phyloP scores from a whole-genome alignment of 2,113 vertebrate species.

The Xiphorhynchus elegans region DNA sequence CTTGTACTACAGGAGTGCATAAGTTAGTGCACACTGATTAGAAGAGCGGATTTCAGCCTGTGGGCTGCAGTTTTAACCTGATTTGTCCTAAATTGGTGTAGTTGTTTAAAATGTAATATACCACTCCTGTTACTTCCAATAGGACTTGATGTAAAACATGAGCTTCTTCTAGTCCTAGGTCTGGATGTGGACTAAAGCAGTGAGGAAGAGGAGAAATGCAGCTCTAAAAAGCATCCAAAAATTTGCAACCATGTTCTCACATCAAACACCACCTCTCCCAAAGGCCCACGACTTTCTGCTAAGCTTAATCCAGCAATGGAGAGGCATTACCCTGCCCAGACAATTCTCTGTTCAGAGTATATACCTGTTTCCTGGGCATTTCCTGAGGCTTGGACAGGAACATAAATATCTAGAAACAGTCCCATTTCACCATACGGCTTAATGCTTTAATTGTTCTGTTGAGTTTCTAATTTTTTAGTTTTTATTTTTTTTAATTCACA shows the following conservation, averaged over 20 bases:
- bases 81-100: slow-evolving; percentile 47
- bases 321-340: neutral
- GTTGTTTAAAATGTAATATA: slow-evolving; percentile 57
- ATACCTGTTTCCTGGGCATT: neutral
- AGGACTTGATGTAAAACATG: slow-evolving; percentile 37
- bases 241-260: neutral
- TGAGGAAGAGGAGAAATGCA: neutral
- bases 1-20: neutral
- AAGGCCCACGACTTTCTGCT: neutral
- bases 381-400: neutral
- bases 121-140: slow-evolving; percentile 4
- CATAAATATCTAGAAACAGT: neutral
- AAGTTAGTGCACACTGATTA: neutral
- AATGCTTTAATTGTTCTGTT: neutral
- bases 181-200: neutral
- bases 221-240: neutral
- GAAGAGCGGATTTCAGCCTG: slow-evolving; percentile 32
- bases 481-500: neutral
- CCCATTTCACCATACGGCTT: neutral
- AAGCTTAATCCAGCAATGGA: neutral
- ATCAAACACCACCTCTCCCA: neutral
- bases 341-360: neutral
- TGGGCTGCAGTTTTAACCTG: slow-evolving; percentile 50
- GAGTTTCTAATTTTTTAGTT: neutral
- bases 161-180: neutral